Conservation (phyloP, 2,888 invertebrate species). For the Philereme vetulata region DNA sequence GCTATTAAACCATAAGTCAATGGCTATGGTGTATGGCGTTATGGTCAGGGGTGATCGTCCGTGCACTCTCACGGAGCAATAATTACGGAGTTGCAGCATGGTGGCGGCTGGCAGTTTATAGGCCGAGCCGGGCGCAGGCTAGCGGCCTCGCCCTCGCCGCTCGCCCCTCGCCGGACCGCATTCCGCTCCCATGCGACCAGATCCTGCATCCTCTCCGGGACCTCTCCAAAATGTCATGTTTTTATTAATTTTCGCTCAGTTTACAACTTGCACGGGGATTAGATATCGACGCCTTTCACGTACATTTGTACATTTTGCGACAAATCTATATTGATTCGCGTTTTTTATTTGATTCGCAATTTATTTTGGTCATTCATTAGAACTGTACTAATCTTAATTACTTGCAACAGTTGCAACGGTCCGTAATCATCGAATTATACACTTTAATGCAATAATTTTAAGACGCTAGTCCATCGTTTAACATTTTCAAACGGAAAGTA, state of each 20-base stretch:
- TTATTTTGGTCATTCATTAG: no score
- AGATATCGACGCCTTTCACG: neutral
- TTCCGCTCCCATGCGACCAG: conserved; percentile 83
- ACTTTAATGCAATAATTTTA: no score
- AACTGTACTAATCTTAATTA: no score
- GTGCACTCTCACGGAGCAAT: conserved; percentile 72
- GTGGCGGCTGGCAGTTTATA: conserved; percentile 62
- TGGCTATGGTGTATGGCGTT: conserved; percentile 46
- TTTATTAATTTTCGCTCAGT: conserved; percentile 61
- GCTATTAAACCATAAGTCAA: conserved; percentile 58
- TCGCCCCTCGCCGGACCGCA: conserved; percentile 72
- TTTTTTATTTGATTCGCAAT: neutral
- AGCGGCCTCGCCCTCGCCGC: conserved; percentile 41
- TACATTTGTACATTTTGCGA: neutral
- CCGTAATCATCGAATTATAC: no score
- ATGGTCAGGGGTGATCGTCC: conserved; percentile 71
- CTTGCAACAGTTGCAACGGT: no score
- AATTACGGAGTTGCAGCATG: conserved; percentile 49
- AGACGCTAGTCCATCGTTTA: no score
- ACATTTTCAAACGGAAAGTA: no score
- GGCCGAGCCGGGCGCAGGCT: conserved; percentile 54
- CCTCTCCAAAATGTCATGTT: conserved; percentile 76
- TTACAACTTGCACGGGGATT: conserved; percentile 30
- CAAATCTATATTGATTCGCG: neutral
- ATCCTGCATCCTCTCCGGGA: conserved; percentile 70